A percentile compares a stretch with the other conserved stretches of the same genome.
Conservation (phyloP, 2,797 vertebrate genomes). For the Mormyrops boulengeri region DNA sequence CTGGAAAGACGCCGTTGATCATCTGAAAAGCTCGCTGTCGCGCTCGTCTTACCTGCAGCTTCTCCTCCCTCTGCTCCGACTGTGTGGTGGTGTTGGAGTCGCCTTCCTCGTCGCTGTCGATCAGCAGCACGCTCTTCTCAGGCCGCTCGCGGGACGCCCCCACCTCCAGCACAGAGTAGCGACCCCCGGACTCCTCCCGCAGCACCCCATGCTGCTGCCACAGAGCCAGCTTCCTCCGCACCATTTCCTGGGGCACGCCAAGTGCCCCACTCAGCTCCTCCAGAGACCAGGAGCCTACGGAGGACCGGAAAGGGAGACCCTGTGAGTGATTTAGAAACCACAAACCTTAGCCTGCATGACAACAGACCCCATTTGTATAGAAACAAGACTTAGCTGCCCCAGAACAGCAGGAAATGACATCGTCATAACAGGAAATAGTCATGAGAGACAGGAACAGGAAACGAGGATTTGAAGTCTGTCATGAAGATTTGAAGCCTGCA, state of each 20-base stretch:
- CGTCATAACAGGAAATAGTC: background rate
- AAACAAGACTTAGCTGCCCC: background rate
- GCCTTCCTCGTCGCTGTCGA: constrained; percentile 90
- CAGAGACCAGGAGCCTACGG: constrained; percentile 75
- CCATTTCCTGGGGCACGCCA: constrained; percentile 74
- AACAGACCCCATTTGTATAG: background rate
- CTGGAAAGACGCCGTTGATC: background rate
- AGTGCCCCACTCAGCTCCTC: constrained; percentile 80
- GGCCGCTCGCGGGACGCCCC: constrained; percentile 76
- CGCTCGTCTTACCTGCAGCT: constrained; percentile 56
- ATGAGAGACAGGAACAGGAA: background rate
- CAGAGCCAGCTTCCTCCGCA: constrained; percentile 82
- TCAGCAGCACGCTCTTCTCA: constrained; percentile 76
- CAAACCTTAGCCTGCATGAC: background rate
- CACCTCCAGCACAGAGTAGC: constrained; percentile 81
- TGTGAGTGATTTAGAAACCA: background rate
- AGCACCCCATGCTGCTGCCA: constrained; percentile 95
- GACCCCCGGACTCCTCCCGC: constrained; percentile 73
- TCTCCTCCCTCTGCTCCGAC: constrained; percentile 94
- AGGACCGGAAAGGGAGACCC: background rate
- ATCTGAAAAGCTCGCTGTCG: background rate
- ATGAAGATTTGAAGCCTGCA: background rate
- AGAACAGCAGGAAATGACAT: background rate
- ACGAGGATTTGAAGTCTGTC: no score
- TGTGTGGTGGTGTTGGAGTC: constrained; percentile 95